Conservation (phyloP, 2,113 vertebrate species). For the Tetrax tetrax region DNA sequence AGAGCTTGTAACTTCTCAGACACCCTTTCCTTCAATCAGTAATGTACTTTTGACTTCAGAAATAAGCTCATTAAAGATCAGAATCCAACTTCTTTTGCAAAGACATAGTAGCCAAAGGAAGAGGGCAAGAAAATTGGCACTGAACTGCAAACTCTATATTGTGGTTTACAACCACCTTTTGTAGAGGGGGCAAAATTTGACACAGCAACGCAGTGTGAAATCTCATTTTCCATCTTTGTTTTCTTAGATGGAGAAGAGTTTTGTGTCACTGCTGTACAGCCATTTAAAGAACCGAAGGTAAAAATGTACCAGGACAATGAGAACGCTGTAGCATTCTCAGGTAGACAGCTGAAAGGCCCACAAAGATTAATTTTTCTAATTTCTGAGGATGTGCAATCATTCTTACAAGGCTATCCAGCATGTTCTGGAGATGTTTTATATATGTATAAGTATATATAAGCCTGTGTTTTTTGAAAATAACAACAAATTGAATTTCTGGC, state of each 20-base stretch:
- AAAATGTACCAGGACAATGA: neutral
- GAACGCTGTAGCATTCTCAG: neutral
- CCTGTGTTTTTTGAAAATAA: neutral
- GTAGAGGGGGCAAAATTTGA: constrained; percentile 64
- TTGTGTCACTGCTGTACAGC: neutral
- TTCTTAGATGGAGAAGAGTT: neutral
- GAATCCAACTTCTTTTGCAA: neutral
- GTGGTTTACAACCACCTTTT: constrained; percentile 62
- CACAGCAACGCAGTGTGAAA: neutral
- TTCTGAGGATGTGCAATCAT: neutral
- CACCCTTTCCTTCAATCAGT: neutral
- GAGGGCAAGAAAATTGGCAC: neutral
- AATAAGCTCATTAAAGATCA: neutral
- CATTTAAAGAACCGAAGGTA: neutral
- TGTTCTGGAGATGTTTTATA: neutral
- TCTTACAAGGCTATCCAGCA: neutral
- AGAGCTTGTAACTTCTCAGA: neutral
- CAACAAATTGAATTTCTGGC: neutral
- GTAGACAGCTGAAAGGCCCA: neutral
- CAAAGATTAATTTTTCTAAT: neutral
- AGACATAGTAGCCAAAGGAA: neutral
- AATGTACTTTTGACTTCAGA: neutral
- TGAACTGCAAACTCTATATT: neutral
- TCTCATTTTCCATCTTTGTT: neutral
- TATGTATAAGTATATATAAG: neutral